Evolutionary conservation across 30 jellyfish, hydroid and myxozoan species (phyloP).

Genomic region (Cassiopea andromeda): DNA sequence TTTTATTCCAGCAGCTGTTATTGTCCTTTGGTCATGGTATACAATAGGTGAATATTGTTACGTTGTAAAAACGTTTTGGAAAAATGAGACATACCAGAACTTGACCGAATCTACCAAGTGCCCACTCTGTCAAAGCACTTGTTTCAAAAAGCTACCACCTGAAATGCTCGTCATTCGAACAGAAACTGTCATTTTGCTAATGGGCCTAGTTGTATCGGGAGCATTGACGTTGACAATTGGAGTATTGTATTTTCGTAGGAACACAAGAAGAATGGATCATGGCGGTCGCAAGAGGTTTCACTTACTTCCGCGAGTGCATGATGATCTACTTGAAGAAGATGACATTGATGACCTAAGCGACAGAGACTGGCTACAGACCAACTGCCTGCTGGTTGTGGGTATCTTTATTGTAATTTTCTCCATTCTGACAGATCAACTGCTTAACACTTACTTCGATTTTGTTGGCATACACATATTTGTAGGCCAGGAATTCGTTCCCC

Average conservation of each 20-base stretch:
- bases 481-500: neutral
- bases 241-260: slow-evolving; percentile 21
- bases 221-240: slow-evolving; percentile 38
- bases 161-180: slow-evolving; percentile 5
- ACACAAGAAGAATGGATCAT: neutral
- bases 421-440: slow-evolving; percentile 25
- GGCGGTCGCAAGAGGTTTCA: neutral
- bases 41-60: slow-evolving; percentile 17
- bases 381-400: slow-evolving; percentile 9
- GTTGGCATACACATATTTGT: slow-evolving; percentile 39
- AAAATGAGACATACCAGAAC: neutral
- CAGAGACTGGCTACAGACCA: slow-evolving; percentile 27
- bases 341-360: neutral
- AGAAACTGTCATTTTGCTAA: slow-evolving; percentile 27
- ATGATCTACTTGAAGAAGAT: neutral
- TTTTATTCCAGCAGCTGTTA: slow-evolving; percentile 15
- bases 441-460: slow-evolving; percentile 49
- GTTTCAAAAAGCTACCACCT: neutral
- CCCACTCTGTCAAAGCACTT: neutral
- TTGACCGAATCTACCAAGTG: neutral
- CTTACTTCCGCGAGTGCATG: slow-evolving; percentile 11
- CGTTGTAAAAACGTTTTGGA: slow-evolving; percentile 1
- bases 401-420: slow-evolving; percentile 15
- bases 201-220: slow-evolving; percentile 50
- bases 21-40: slow-evolving; percentile 13